Base-by-base conservation (phyloP, 1,140 invertebrate genomes). In the Laupala kohalensis region DNA sequence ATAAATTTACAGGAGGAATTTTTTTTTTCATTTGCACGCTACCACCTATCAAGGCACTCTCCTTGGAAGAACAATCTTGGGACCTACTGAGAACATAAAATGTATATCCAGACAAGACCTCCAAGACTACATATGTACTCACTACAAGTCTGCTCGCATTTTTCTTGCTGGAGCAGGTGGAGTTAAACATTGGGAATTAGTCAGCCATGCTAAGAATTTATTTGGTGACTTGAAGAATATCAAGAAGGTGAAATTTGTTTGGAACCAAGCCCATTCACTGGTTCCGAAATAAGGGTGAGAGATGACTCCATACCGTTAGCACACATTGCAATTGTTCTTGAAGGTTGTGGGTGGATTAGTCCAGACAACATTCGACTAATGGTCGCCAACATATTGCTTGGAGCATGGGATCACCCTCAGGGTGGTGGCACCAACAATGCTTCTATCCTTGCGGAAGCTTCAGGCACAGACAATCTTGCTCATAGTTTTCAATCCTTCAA, bases 1-100 rank as follows among this genome's bases (percentile, higher is more conserved):
- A 97, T 94, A 73, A 99, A 99, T 81, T 84, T 99, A n/a, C 97
- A 99, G 83, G 98, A 99, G 84, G 97, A 99, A 71, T 96, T 99
- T n/a, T 6, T 99, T 99, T 80, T 98, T 99, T 84, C 94, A 99
- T 81, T 86, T 99, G n/a, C 98, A 99, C 80, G 87, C 95, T 1
- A 92, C 90, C 26, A 97, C 97, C 5, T 99, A 92, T 82, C 93
- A 97, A 82, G 96, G 95, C 28, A 98, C 96, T 53, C 90, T 97
- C 53, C 83, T 99, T 28, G 96, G 96, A 6, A 88, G 95, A 74
- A 99, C 98, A 15, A 99, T 99, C 79, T 86, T 99, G 67, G 98
- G 98, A 73, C 97, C 98, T 37, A 95, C 94, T 74, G 89, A 98
- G 80, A 99, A 99, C 78, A 99, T 99, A 74, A 92, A 95, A 19